Base-by-base conservation (phyloP, 1,140 invertebrate species). In the Plectrocnemia conspersa region DNA sequence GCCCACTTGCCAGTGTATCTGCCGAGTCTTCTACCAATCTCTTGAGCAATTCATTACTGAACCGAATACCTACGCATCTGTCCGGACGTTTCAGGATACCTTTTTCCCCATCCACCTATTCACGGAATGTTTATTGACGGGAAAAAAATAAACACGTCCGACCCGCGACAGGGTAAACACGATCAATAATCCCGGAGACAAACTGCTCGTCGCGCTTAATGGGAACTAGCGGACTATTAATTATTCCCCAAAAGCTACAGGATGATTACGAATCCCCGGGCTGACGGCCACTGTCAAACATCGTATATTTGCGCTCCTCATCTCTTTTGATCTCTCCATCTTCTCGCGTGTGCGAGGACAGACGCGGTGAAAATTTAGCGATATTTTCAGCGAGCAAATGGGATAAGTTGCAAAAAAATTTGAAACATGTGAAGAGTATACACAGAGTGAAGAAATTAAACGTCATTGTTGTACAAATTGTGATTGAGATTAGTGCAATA, bases 91-190 rank as follows among this genome's bases (percentile, higher is more conserved):
- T 46, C 15, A 23, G 27, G 3, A 15, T 42, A 33, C 44, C 13
- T 53, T 41, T 42, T 10, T 27, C 24, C 50, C 7, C 27, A n/a
- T n/a, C n/a, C n/a, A n/a, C 50, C 19, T 32, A 19, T 53, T 44
- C 41, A 9, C 15, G 46, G 54, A 56, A 56, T 56, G 54, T 56
- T 56, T 56, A 56, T 56, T 56, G 45, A 49, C 23, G 38, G 32
- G 49, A 49, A 56, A 56, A 49, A 56, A 56, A 50, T 42, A 49
- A 41, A 56, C 52, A 40, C 35, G 35, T 27, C 15, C 19, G 23
- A 32, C 32, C 40, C 35, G 11, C 19, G n/a, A 21, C n/a, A 21
- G 42, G 29, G 29, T 29, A 36, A 47, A 47, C 35, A 5, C 22
- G 29, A 42, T 53, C 50, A 41, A 42, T 53, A 53, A 41, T 42